Base-by-base conservation (phyloP, 2,888 invertebrate genomes). In the Lathronympha strigana region DNA sequence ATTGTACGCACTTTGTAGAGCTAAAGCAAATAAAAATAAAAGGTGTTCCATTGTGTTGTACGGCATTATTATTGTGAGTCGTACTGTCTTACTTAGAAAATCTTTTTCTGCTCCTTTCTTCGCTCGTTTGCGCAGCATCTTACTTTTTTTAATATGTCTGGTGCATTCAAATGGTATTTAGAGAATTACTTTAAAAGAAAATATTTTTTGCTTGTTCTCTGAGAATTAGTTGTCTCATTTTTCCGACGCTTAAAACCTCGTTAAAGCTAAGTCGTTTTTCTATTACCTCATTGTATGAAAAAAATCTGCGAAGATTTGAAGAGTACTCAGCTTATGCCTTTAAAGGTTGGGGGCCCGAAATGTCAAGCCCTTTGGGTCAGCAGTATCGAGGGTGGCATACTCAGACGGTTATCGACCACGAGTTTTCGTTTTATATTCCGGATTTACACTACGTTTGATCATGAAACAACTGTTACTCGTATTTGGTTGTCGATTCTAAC, bases 311-410 rank as follows among this genome's bases (percentile, higher is more conserved):
- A 60, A 60, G 36, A 25, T 21, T 60, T 64, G 45, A 60, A 60
- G 58, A 28, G 51, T 51, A 31, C 64, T 64, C 17, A 60, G 45
- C 58, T 45, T 47, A 21, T 31, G 54, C 17, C 23, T 61, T 17
- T 28, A 66, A 60, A 53, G 50, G 60, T 60, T 25, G 51, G 45
- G 58, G 33, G 43, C 23, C 60, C 31, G 40, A 60, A 66, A 66
- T 66, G 53, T 66, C 66, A 66, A 66, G 66, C 40, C 60, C 47
- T 54, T 61, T 66, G 66, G 61, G 66, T 61, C 66, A 54, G 66
- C 66, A 66, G 47, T 54, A 61, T 54, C 40, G 36, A 47, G 58
- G 36, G 51, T 43, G 57, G 40, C 21, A 28, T 53, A 38, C 61
- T 61, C 8, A 33, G 36, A 23, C 45, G 64, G 21, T 19, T 45